A percentile compares a stretch with the other conserved stretches of the same genome.
phyloP scores from a whole-genome alignment of 30 jellyfish, hydroid and myxozoan species.

The Hydractinia echinata region DNA sequence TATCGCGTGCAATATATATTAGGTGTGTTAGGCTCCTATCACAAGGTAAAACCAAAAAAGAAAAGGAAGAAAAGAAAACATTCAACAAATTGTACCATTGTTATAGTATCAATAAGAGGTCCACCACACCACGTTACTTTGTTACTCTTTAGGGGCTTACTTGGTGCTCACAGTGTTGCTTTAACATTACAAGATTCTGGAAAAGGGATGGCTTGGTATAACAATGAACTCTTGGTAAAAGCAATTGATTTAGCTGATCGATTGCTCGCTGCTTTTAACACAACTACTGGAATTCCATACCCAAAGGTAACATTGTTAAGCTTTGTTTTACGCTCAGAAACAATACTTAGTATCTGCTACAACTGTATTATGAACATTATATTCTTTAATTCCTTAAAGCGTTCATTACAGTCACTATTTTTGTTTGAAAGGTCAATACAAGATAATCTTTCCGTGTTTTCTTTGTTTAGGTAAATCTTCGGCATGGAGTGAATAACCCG shows the following conservation, averaged over 20 bases:
- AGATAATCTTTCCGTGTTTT: background rate
- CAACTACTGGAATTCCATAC: conserved; percentile 93
- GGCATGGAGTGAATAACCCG: conserved; percentile 80
- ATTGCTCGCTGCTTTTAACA: conserved; percentile 74
- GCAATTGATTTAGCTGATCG: conserved; percentile 91
- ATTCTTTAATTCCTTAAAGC: background rate
- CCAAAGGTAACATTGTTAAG: conserved; percentile 58
- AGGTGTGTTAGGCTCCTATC: too few species aligned
- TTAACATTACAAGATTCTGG: conserved; percentile 40
- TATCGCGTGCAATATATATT: too few species aligned
- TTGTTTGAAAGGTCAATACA: background rate
- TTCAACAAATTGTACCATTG: too few species aligned
- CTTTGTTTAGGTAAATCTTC: conserved; percentile 55
- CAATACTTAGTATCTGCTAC: background rate
- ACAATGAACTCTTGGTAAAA: conserved; percentile 61
- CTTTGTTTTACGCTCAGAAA: background rate
- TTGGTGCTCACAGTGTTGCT: conserved; percentile 88
- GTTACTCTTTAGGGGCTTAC: conserved; percentile 55
- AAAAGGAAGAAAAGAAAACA: too few species aligned
- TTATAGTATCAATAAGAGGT: too few species aligned
- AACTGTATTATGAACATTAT: too few species aligned
- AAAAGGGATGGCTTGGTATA: conserved; percentile 78
- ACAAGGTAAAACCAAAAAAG: too few species aligned
- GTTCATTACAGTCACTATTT: background rate
- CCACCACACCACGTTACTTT: background rate